Conservation (phyloP, 1,140 invertebrate genomes). For the Conus betulinus region DNA sequence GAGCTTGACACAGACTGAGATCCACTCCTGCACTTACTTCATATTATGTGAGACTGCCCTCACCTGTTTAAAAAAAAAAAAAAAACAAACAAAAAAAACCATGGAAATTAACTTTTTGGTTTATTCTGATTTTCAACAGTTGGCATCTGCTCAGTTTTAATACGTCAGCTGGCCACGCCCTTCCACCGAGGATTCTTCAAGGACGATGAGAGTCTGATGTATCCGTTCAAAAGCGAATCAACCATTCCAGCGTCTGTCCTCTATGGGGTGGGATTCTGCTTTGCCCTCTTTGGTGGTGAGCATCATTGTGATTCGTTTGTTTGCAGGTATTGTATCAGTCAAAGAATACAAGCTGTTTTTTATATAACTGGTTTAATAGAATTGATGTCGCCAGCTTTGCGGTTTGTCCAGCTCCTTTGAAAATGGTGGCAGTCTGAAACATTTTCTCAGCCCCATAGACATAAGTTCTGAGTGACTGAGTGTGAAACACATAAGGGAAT, state of each 20-base stretch:
- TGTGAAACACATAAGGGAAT: too few species aligned
- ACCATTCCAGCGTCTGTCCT: constrained; percentile 60
- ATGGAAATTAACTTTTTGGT: too few species aligned
- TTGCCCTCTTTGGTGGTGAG: constrained; percentile 56
- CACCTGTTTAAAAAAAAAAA: too few species aligned
- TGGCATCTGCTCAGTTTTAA: constrained; percentile 39
- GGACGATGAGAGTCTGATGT: constrained; percentile 92
- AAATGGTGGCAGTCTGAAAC: neutral
- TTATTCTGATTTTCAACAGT: constrained; percentile 25
- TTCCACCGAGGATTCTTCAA: constrained; percentile 96
- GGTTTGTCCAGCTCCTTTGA: too few species aligned
- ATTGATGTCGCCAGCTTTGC: too few species aligned
- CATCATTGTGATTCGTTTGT: too few species aligned
- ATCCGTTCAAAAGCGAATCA: constrained; percentile 81
- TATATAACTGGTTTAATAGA: too few species aligned
- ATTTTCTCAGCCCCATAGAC: too few species aligned
- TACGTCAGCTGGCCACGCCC: constrained; percentile 76
- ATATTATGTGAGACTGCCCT: neutral
- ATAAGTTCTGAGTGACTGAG: too few species aligned
- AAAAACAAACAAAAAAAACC: too few species aligned
- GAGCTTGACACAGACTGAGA: neutral
- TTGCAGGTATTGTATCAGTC: too few species aligned
- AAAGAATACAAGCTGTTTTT: too few species aligned
- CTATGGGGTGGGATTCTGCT: constrained; percentile 53
- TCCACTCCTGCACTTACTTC: neutral